phyloP scores from a whole-genome alignment of 2,113 vertebrate species.

The Apteryx mantelli region DNA sequence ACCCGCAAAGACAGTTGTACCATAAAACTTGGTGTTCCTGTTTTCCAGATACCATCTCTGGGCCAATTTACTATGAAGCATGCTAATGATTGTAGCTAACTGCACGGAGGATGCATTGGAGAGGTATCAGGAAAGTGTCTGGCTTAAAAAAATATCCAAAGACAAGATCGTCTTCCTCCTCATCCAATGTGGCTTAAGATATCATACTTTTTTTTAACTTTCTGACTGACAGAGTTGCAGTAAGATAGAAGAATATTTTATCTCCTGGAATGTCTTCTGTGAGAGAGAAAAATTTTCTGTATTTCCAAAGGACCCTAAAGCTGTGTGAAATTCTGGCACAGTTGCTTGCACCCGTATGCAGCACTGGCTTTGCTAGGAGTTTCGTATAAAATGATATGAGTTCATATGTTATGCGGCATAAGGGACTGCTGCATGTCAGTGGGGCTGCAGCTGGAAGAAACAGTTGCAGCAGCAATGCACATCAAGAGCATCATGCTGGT shows the following conservation, averaged over 20 bases:
- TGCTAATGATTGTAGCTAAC: neutral
- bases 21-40: neutral
- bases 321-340: neutral
- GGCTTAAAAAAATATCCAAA: neutral
- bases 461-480: neutral
- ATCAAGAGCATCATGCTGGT: neutral
- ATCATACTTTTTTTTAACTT: neutral
- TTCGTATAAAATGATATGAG: neutral
- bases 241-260: neutral
- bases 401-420: neutral
- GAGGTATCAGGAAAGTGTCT: neutral
- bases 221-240: neutral
- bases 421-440: neutral
- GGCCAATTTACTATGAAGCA: neutral
- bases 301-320: accelerated
- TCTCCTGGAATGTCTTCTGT: neutral
- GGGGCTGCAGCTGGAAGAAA: neutral
- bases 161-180: neutral
- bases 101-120: neutral
- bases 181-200: neutral
- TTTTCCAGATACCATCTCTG: neutral
- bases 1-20: neutral
- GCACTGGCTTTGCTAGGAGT: neutral
- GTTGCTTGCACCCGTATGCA: neutral
- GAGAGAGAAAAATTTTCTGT: neutral